A percentile compares a stretch with the other conserved stretches of the same genome.
These are phyloP conservation scores for Stenolophus ochropezus DNA, from an alignment of 2,888 invertebrate genomes.

Conservation along the genomic window DNA sequence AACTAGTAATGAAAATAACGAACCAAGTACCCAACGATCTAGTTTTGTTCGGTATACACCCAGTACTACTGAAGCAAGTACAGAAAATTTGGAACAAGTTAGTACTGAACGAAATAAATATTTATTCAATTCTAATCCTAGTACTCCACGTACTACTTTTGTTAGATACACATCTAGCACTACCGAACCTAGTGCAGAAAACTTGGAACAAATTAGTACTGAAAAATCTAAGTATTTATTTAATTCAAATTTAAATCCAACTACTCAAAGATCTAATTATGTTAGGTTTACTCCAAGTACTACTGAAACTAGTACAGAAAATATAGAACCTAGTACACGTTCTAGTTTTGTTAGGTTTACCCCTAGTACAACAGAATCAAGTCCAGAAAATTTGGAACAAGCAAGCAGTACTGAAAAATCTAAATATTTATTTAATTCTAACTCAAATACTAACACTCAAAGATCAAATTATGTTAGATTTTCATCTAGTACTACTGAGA, in stretches of 20 bases:
- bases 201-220: neutral
- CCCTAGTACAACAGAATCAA: conserved; percentile 2
- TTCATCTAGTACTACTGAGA: conserved; percentile 1
- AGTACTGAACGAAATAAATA: neutral
- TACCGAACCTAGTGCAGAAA: conserved; percentile 7
- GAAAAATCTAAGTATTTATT: neutral
- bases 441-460: neutral
- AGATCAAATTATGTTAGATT: neutral
- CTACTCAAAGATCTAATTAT: neutral
- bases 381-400: neutral
- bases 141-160: neutral
- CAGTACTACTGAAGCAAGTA: neutral
- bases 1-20: conserved; percentile 1
- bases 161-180: neutral
- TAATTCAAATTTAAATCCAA: conserved; percentile 3
- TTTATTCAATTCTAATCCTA: neutral
- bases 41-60: conserved; percentile 7
- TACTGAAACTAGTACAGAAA: neutral
- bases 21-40: conserved; percentile 2
- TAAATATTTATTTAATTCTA: neutral
- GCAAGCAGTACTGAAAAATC: conserved; percentile 1
- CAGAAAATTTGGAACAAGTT: neutral
- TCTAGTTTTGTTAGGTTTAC: no score
- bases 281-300: neutral
- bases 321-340: no score